Percentiles rank a stretch among this genome's conserved stretches.
Evolutionary conservation across 2,888 invertebrate species (phyloP).

Genomic region (Athripsodes cinereus): DNA sequence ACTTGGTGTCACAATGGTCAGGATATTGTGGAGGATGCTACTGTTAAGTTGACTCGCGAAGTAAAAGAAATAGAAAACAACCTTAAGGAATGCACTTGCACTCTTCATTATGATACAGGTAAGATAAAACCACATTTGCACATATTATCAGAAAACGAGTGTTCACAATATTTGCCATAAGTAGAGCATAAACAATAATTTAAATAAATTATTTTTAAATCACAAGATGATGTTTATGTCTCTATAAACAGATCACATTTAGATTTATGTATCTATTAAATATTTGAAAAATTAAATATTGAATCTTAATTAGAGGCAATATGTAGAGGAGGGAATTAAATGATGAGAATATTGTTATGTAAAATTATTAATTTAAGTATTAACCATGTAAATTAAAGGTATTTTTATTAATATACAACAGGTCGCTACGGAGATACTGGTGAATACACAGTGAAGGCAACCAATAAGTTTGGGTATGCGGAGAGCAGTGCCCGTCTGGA

Average conservation of each 20-base stretch:
- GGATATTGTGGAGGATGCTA: conserved; percentile 59
- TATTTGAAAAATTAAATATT: no score
- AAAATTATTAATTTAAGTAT: background rate
- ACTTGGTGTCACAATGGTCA: conserved; percentile 76
- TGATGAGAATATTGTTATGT: background rate
- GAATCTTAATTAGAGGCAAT: no score
- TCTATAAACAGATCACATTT: no score
- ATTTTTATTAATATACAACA: conserved; percentile 28
- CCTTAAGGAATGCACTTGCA: conserved; percentile 74
- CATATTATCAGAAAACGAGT: background rate
- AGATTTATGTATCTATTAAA: no score
- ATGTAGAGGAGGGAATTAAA: background rate
- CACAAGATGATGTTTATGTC: no score
- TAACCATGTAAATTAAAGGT: no score
- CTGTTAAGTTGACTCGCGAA: conserved; percentile 56
- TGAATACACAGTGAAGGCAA: conserved; percentile 70
- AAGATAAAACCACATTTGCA: conserved; percentile 12
- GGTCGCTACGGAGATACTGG: conserved; percentile 74
- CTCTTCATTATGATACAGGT: conserved; percentile 70
- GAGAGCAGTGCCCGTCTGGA: conserved; percentile 71
- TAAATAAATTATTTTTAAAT: no score
- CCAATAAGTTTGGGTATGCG: conserved; percentile 74
- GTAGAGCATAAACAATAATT: no score
- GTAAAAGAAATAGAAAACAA: conserved; percentile 66
- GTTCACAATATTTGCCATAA: no score